phyloP scores from a whole-genome alignment of 2,797 vertebrate species.

The Channallabes apus region DNA sequence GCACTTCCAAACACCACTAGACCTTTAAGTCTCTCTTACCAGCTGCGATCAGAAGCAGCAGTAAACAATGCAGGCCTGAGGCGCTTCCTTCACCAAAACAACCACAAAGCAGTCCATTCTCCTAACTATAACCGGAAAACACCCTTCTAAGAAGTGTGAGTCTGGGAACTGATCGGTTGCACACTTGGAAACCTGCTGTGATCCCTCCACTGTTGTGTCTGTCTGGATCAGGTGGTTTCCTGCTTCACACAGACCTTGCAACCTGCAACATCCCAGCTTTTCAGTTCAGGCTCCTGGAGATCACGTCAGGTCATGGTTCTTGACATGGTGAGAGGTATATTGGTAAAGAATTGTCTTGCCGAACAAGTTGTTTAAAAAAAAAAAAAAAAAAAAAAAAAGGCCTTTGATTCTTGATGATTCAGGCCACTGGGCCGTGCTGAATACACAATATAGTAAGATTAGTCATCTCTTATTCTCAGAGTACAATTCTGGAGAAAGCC shows the following conservation, averaged over 20 bases:
- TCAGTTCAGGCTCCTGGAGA: background rate
- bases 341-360: background rate
- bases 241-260: conserved; percentile 69
- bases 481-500: conserved; percentile 9
- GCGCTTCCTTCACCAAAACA: conserved; percentile 43
- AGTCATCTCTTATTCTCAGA: background rate
- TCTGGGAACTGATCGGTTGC: conserved; percentile 71
- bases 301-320: background rate
- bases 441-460: background rate
- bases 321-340: background rate
- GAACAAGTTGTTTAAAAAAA: background rate
- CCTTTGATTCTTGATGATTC: background rate
- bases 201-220: conserved; percentile 68
- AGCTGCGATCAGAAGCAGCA: conserved; percentile 49
- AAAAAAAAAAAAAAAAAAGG: background rate
- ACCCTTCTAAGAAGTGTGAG: conserved; percentile 61
- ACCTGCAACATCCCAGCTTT: conserved; percentile 39
- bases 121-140: conserved; percentile 69
- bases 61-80: conserved; percentile 50
- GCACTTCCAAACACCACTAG: background rate
- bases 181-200: conserved; percentile 59
- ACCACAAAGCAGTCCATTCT: conserved; percentile 63
- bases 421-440: background rate
- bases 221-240: conserved; percentile 52
- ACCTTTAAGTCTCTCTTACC: conserved; percentile 39